Evolutionary conservation across 2,888 invertebrate species (phyloP).

Genomic region (Aspidapion aeneum): DNA sequence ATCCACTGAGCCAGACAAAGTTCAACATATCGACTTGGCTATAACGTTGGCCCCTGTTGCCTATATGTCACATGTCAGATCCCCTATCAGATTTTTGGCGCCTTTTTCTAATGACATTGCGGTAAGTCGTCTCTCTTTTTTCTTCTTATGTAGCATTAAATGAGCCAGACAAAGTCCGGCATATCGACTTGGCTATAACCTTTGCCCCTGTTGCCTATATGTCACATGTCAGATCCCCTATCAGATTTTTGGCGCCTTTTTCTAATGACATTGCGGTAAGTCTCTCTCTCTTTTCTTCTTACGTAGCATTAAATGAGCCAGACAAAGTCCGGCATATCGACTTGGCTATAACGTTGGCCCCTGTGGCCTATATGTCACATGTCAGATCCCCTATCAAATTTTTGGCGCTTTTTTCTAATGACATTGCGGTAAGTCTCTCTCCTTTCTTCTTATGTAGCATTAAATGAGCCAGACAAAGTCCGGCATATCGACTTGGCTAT

Average conservation of each 20-base stretch:
- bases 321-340: no score
- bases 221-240: slow-evolving; percentile 61
- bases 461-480: no score
- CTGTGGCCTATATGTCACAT: slow-evolving; percentile 63
- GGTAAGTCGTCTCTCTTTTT: slow-evolving; percentile 44
- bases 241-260: slow-evolving; percentile 63
- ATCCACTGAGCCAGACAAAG: slow-evolving; percentile 61
- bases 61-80: slow-evolving; percentile 60
- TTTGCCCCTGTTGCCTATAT: slow-evolving; percentile 69
- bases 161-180: no score
- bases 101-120: slow-evolving; percentile 59
- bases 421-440: slow-evolving; percentile 58
- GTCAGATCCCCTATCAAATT: slow-evolving; percentile 62
- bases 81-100: slow-evolving; percentile 64
- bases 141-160: no score
- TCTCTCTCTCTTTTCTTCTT: no score
- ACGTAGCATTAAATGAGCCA: no score
- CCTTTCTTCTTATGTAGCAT: no score
- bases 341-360: no score
- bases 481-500: no score
- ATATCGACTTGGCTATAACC: no score
- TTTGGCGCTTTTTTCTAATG: slow-evolving; percentile 60
- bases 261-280: slow-evolving; percentile 58
- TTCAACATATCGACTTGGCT: slow-evolving; percentile 61
- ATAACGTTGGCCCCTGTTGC: slow-evolving; percentile 69